Percentiles rank a stretch among this genome's conserved stretches.
Evolutionary conservation across 2,888 invertebrate species (phyloP).

Genomic region (Torymus auratus): DNA sequence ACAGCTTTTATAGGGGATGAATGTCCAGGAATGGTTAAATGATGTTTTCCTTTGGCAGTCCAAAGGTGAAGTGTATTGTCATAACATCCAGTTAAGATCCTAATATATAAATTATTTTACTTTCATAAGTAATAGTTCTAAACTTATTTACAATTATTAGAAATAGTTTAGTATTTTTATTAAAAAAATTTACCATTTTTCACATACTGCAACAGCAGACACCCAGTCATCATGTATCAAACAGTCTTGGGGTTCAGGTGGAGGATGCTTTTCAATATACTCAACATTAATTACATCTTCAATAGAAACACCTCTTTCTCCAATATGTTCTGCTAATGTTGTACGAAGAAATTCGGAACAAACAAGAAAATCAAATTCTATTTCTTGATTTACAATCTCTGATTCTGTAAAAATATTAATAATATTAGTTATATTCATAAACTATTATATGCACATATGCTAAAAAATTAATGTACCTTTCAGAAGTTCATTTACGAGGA

Average conservation of each 20-base stretch:
- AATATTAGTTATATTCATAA: constrained; percentile 10
- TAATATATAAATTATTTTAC: constrained; percentile 70
- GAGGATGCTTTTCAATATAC: constrained; percentile 92
- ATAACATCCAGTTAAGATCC: constrained; percentile 95
- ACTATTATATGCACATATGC: background rate
- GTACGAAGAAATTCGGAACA: constrained; percentile 88
- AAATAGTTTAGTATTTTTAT: constrained; percentile 14
- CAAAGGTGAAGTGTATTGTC: constrained; percentile 95
- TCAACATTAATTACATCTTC: constrained; percentile 94
- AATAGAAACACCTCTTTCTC: constrained; percentile 85
- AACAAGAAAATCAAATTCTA: constrained; percentile 93
- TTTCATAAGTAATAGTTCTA: background rate
- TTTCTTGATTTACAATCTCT: constrained; percentile 69
- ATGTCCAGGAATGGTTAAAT: constrained; percentile 91
- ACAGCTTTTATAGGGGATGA: constrained; percentile 92
- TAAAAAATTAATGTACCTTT: constrained; percentile 76
- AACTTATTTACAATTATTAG: background rate
- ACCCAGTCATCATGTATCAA: constrained; percentile 99
- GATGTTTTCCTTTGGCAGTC: constrained; percentile 90
- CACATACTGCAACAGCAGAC: constrained; percentile 86
- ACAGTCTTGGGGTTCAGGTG: constrained; percentile 95
- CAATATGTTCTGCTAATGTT: constrained; percentile 85
- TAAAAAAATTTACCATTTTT: constrained; percentile 80
- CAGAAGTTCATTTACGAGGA: constrained; percentile 87
- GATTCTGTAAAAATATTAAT: constrained; percentile 64